These are phyloP conservation scores for Tetragonisca angustula DNA, from an alignment of 2,888 invertebrate species.

Conservation along the genomic window DNA sequence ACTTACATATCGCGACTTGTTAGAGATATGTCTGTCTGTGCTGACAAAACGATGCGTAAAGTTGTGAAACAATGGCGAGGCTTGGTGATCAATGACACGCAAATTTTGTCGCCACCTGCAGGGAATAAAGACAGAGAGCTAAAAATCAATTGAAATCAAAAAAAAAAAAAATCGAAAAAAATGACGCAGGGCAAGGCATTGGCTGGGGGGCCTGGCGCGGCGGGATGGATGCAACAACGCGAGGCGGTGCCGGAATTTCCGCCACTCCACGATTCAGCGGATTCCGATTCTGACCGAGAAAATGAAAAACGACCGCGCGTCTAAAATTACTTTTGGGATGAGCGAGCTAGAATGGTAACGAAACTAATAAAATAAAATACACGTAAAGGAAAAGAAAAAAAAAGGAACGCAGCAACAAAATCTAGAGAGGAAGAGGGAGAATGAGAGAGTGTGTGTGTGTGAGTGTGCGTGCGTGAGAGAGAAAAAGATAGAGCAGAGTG, in stretches of 20 bases:
- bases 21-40: slow-evolving; percentile 2
- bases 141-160: slow-evolving; percentile 68
- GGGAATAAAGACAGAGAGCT: slow-evolving; percentile 76
- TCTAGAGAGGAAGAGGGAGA: not conserved
- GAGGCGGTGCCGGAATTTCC: slow-evolving; percentile 84
- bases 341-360: slow-evolving; percentile 47
- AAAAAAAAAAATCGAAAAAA: slow-evolving; percentile 61
- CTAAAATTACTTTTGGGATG: slow-evolving; percentile 69
- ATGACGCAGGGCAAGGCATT: slow-evolving; percentile 83
- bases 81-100: slow-evolving; percentile 73
- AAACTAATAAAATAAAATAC: slow-evolving; percentile 16
- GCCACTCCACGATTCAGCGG: slow-evolving; percentile 83
- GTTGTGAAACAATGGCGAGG: slow-evolving; percentile 42
- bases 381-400: not conserved
- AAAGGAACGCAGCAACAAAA: not conserved
- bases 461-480: not conserved
- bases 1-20: not conserved
- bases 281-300: slow-evolving; percentile 83
- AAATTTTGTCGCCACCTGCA: slow-evolving; percentile 75
- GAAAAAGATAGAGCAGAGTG: slow-evolving; percentile 18
- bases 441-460: not conserved
- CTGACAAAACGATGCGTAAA: slow-evolving; percentile 6
- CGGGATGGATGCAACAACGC: slow-evolving; percentile 84
- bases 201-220: slow-evolving; percentile 82
- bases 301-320: slow-evolving; percentile 82